phyloP scores from a whole-genome alignment of 2,113 vertebrate genomes.

The Megaceryle maxima region DNA sequence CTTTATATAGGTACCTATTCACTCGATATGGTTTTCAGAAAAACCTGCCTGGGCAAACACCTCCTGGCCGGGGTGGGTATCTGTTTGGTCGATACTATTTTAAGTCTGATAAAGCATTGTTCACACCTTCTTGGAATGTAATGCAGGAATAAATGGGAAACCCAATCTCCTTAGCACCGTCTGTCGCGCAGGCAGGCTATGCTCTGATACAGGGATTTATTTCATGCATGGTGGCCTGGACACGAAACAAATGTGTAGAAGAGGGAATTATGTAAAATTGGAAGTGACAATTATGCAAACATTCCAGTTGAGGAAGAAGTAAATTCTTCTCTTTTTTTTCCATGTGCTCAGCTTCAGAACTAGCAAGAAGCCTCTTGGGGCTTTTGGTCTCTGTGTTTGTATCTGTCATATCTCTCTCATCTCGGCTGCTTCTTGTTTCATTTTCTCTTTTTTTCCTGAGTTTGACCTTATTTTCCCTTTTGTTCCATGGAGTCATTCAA shows the following conservation, averaged over 20 bases:
- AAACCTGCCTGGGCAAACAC: background rate
- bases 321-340: slow-evolving; percentile 40
- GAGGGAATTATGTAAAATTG: slow-evolving; percentile 48
- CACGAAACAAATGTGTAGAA: slow-evolving; percentile 20
- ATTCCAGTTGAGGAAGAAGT: slow-evolving; percentile 44
- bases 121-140: slow-evolving; percentile 56
- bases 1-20: background rate
- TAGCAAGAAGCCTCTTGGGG: slow-evolving; percentile 11
- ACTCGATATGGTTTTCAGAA: background rate
- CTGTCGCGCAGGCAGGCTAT: background rate
- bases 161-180: slow-evolving; percentile 1
- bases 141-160: slow-evolving; percentile 30
- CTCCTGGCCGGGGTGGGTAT: background rate
- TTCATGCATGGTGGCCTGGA: slow-evolving; percentile 47
- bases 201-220: slow-evolving; percentile 39
- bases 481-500: slow-evolving; percentile 44
- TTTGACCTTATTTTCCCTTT: slow-evolving; percentile 64
- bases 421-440: background rate
- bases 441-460: background rate
- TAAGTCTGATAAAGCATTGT: slow-evolving; percentile 32
- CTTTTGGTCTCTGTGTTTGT: slow-evolving; percentile 3
- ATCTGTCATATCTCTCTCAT: slow-evolving; percentile 29
- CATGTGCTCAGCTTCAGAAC: background rate
- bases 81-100: background rate
- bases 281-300: slow-evolving; percentile 66